Evolutionary conservation across 1,140 invertebrate species (phyloP), one percentile per base, ranked within the genome.

Genomic region (Papilio helenus): DNA sequence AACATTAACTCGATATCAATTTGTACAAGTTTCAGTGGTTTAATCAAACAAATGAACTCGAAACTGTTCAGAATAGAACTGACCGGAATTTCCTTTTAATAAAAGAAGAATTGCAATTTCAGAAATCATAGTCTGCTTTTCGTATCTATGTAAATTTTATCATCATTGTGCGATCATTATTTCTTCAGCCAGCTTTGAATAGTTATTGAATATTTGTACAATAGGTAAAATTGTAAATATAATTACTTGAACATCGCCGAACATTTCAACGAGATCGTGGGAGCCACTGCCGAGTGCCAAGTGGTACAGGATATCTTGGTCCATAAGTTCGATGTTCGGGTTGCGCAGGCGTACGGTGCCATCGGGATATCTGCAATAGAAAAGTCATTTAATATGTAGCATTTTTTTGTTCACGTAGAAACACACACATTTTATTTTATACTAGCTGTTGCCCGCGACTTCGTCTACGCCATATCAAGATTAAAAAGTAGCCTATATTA

Each of bases 231-330:
- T 29, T 29, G 26, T 72, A 1, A 39, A 29, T 12, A 68, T 77
- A 85, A 86, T 92, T 96, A 99, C 98, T 96, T 99, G 99, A 55
- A 99, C 97, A 95, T 99, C 99, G 23, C 98, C 97, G 93, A 99
- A 99, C 98, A 99, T 99, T 92, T 98, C 97, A n/a, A 97, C 96
- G 12, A 99, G 96, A 94, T 99, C 98, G 90, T 99, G 97, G 44
- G 97, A 98, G 51, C 97, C 97, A 88, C 98, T 98, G 26, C 98
- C 98, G 34, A 99, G 95, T 1, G 98, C 98, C 86, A 99, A 95
- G 95, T 99, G 99, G 91, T 99, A 99, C 34, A 99, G 95, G 87
- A 99, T 98, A 90, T 99, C 99, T 91, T 98, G 97, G 92, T 98
- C 97, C 97, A 98, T 98, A 10, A 98, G 95, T 89, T 98, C 97